Evolutionary conservation across 2,797 vertebrate species (phyloP).

Genomic region (Artibeus jamaicensis): DNA sequence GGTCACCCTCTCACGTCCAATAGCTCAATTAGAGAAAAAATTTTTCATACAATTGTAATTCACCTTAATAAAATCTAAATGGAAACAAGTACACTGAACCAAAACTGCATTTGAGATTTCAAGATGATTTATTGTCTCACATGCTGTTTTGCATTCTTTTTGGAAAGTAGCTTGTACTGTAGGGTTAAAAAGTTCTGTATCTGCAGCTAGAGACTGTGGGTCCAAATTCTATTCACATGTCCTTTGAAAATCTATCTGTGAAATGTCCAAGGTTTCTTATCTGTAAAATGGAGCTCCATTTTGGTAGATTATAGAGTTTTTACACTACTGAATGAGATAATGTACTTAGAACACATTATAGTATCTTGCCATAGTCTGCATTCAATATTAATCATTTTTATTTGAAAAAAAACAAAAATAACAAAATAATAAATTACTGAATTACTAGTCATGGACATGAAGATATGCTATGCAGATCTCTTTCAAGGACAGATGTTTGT

Average conservation of each 20-base stretch:
- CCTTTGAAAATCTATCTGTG: background rate
- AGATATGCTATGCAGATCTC: background rate
- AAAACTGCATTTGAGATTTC: conserved; percentile 45
- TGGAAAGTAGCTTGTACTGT: background rate
- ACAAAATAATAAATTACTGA: background rate
- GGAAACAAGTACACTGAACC: conserved; percentile 31
- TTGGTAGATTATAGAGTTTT: background rate
- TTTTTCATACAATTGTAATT: conserved; percentile 32
- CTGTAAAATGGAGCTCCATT: background rate
- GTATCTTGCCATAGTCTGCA: background rate
- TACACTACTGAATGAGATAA: background rate
- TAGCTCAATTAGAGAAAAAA: conserved; percentile 41
- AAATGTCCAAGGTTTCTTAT: background rate
- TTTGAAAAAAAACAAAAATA: background rate
- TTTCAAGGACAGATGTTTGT: background rate
- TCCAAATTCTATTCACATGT: background rate
- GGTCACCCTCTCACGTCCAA: conserved; percentile 43
- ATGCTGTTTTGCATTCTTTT: conserved; percentile 38
- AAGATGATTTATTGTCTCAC: conserved; percentile 49
- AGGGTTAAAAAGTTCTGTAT: background rate
- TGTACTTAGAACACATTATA: background rate
- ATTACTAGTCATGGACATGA: background rate
- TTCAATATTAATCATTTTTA: background rate
- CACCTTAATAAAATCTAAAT: conserved; percentile 48
- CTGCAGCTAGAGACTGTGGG: background rate